Evolutionary conservation across 2,797 vertebrate genomes (phyloP).

Genomic region (Chanos chanos): DNA sequence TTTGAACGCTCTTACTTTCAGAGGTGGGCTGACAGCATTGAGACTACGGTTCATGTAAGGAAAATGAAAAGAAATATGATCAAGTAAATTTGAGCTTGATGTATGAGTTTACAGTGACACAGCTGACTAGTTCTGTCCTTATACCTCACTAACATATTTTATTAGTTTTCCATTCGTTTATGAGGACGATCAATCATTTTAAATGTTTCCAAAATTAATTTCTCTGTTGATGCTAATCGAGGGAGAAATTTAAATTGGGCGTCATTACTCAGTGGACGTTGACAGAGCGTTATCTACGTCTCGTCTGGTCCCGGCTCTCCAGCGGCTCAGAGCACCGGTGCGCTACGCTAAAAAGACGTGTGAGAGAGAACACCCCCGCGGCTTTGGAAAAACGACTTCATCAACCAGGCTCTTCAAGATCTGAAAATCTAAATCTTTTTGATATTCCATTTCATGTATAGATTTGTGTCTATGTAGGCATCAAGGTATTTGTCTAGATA

Average conservation of each 20-base stretch:
- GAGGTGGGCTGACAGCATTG: too few species aligned
- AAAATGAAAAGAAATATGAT: constrained; percentile 12
- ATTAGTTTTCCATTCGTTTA: constrained; percentile 54
- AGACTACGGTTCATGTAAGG: too few species aligned
- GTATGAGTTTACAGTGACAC: constrained; percentile 44
- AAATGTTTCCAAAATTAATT: constrained; percentile 54
- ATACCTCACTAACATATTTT: constrained; percentile 46
- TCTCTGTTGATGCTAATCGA: constrained; percentile 54
- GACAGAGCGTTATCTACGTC: constrained; percentile 53
- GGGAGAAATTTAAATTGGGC: constrained; percentile 54
- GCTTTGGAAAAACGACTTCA: too few species aligned
- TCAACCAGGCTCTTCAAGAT: too few species aligned
- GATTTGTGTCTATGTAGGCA: too few species aligned
- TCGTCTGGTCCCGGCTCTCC: constrained; percentile 40
- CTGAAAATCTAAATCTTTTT: too few species aligned
- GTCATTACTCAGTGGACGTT: constrained; percentile 55
- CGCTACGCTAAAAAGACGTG: neutral
- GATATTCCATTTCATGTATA: too few species aligned
- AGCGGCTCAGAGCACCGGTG: neutral
- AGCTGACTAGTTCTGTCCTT: constrained; percentile 41
- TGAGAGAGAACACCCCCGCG: neutral
- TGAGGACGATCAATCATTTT: constrained; percentile 51
- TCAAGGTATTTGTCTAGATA: too few species aligned
- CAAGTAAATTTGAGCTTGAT: constrained; percentile 51
- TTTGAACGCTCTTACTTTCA: too few species aligned